Evolutionary conservation across 2,113 vertebrate genomes (phyloP), one percentile per base, ranked within the genome.

Genomic region (Notechis scutatus): DNA sequence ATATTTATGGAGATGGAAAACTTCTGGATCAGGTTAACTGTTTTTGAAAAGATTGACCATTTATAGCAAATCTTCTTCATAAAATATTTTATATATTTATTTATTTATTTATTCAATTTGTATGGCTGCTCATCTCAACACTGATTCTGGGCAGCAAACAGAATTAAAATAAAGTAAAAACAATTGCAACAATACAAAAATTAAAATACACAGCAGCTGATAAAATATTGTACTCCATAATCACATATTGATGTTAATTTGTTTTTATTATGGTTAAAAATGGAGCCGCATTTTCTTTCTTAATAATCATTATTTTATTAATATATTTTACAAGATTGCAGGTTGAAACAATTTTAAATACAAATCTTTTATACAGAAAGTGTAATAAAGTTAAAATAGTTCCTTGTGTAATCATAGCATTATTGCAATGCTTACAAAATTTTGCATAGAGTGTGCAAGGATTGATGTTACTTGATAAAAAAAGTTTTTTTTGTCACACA

Each of bases 381-480:
- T 98, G 97, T 98, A 98, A 98, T 98, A 98, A 98, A 98, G 98
- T 97, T 98, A 98, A 98, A 98, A 99, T 98, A 98, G 97, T 98
- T 98, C 98, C 98, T 97, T 98, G 97, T 98, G 98, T 98, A 97
- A 97, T 98, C 96, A 96, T 97, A 98, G 97, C 98, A 98, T 98
- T 98, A 98, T 98, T 98, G 98, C 98, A 98, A 98, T 98, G 98
- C 97, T 98, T 98, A 98, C 97, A 98, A 98, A 98, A 98, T 97
- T 98, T 98, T 99, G 98, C 98, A 99, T 99, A 99, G 98, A 98
- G 98, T 98, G 98, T 98, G 98, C 96, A 98, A 98, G 97, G 98
- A 98, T 98, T 96, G 97, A 98, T 98, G 97, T 97, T 97, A 97
- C 95, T 97, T 94, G 96, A 97, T 98, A 97, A 96, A 97, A 96